Base-by-base conservation (phyloP, 2,797 vertebrate species). In the Lagocephalus sceleratus region DNA sequence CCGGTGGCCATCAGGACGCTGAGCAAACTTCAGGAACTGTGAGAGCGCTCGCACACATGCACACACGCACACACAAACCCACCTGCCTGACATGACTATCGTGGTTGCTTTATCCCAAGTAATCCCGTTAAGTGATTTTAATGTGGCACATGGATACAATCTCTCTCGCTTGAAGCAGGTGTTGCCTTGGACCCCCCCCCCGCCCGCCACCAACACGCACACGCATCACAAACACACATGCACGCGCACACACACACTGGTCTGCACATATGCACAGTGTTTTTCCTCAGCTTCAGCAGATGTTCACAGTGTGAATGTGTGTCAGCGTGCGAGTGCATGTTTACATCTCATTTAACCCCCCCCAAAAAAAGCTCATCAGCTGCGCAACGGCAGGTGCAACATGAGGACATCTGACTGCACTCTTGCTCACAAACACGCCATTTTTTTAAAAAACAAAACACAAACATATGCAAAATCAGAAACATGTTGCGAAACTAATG, bases 11-110 rank as follows among this genome's bases (percentile, higher is more conserved):
- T 98, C 85, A 92, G 91, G 82, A 96, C 93, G 0, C 89, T 98
- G 67, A 91, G 92, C 68, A 91, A 94, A 73, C 95, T 98, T 81
- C 95, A 97, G 86, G 96, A 98, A 87, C 91, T 98, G 96, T 98
- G 85, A 95, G 96, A 23, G 23, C 21, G 44, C 44, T 55, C 32
- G 32, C 54, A 22, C 54, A 45, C 66, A 44, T 44, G 44, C 50
- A 54, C 66, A 54, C 68, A 68, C 66, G 46, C 35, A 65, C 61
- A 64, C 74, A 9, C 60, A 85, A 65, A 81, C 79, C 78, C 86
- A 88, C 80, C 84, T 87, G 86, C 83, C 83, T 16, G 47, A 68
- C 79, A 85, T 87, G 80, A 84, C 87, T 85, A 80, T 80, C 83
- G 42, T 87, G 76, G 76, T 83, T 89, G 77, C 39, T 48, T 87